Conservation (phyloP, 2,113 vertebrate species). For the Coracopsis vasa region DNA sequence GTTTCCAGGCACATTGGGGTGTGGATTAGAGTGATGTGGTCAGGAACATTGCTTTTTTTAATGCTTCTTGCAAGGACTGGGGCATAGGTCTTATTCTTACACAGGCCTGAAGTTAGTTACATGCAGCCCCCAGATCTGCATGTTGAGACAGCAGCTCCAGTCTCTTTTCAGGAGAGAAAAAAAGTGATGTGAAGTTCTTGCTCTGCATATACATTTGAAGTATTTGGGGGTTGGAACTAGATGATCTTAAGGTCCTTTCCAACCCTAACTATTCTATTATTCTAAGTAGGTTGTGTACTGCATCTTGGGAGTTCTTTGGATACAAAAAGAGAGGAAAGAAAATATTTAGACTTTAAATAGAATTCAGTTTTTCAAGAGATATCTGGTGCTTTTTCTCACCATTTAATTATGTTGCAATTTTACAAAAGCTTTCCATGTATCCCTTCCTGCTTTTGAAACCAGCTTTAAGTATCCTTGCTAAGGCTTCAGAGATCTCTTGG, state of each 20-base stretch:
- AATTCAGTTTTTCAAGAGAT: neutral
- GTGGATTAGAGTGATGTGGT: neutral
- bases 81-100: accelerated
- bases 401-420: neutral
- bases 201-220: neutral
- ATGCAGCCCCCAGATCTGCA: neutral
- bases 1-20: neutral
- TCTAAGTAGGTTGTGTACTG: neutral
- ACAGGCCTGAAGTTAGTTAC: accelerated
- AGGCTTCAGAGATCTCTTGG: neutral
- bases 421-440: neutral
- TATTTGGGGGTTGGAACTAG: no score
- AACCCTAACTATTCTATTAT: no score
- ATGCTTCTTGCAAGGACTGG: neutral
- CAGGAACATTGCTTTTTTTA: neutral
- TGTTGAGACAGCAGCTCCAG: neutral
- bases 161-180: neutral
- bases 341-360: neutral
- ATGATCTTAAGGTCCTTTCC: no score
- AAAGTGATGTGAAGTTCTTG: neutral
- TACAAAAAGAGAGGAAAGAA: neutral
- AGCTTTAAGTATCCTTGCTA: neutral
- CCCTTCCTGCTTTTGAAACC: neutral
- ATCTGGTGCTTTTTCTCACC: neutral
- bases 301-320: neutral